Percentiles rank a stretch among this genome's conserved stretches.
Evolutionary conservation across 2,113 vertebrate genomes (phyloP).

Genomic region (Otis tarda): DNA sequence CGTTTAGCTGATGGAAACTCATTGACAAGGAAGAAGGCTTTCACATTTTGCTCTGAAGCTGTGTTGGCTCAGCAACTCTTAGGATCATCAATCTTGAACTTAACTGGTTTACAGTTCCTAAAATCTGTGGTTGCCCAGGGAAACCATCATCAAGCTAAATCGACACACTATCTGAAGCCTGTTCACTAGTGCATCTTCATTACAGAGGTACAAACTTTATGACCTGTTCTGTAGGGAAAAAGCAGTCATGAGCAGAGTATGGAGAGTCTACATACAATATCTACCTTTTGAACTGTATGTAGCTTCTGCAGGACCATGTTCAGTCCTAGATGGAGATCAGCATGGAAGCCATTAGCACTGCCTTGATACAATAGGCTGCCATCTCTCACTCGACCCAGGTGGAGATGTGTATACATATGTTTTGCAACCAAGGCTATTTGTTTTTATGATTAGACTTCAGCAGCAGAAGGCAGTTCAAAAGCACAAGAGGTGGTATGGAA

Average conservation of each 20-base stretch:
- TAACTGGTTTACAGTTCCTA: background rate
- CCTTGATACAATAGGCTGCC: background rate
- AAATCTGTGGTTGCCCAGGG: background rate
- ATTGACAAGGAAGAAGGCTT: background rate
- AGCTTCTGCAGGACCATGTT: background rate
- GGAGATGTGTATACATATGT: rapidly evolving
- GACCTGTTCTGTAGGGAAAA: background rate
- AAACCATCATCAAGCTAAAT: background rate
- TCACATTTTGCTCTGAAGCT: background rate
- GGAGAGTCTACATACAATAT: background rate
- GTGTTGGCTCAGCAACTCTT: background rate
- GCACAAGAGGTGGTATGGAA: background rate
- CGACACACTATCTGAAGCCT: background rate
- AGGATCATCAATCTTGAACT: background rate
- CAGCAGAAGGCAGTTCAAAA: background rate
- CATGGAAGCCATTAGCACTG: background rate
- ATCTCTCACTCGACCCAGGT: background rate
- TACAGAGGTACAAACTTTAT: background rate
- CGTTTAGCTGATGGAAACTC: background rate
- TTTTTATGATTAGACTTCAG: background rate
- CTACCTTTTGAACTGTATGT: background rate
- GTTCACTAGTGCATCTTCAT: background rate
- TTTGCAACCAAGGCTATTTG: background rate
- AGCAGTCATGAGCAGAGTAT: background rate
- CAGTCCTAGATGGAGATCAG: background rate